Conservation (phyloP, 2,888 invertebrate genomes). For the Lasioglossum figueresi region DNA sequence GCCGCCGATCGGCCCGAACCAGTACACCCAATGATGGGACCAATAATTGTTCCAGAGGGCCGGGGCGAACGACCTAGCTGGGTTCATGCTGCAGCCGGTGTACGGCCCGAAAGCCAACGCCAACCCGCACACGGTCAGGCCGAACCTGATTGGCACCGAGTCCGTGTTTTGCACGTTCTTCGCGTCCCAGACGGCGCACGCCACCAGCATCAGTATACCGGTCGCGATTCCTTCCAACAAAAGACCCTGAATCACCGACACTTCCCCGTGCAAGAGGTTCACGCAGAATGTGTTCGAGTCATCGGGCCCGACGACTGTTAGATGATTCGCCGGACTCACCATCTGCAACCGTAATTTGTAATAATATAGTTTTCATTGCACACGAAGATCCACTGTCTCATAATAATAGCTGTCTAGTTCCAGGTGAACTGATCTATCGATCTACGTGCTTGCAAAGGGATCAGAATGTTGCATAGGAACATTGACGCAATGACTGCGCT, state of each 20-base stretch:
- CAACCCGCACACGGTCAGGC: constrained; percentile 80
- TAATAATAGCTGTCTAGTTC: neutral
- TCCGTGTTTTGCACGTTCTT: constrained; percentile 81
- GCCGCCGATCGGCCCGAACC: constrained; percentile 81
- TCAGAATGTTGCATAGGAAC: neutral
- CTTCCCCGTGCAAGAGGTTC: constrained; percentile 72
- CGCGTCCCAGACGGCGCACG: constrained; percentile 82
- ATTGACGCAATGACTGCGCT: no score
- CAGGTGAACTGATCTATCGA: no score
- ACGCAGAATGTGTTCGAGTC: constrained; percentile 76
- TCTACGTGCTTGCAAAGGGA: neutral
- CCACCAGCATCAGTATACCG: constrained; percentile 80
- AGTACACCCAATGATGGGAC: constrained; percentile 82
- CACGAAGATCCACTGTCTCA: neutral
- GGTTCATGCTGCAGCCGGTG: constrained; percentile 89
- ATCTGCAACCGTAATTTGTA: constrained; percentile 66
- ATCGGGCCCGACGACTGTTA: constrained; percentile 44
- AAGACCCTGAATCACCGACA: constrained; percentile 79
- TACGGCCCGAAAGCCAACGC: constrained; percentile 84
- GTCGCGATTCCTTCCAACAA: constrained; percentile 82
- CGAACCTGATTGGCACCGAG: constrained; percentile 83
- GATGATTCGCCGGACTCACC: constrained; percentile 72
- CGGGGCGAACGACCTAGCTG: constrained; percentile 85
- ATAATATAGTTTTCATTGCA: neutral
- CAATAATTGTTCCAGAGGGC: constrained; percentile 82